Percentiles rank a stretch among this genome's conserved stretches.
Conservation (phyloP, 2,888 invertebrate genomes). For the Philereme vetulata region DNA sequence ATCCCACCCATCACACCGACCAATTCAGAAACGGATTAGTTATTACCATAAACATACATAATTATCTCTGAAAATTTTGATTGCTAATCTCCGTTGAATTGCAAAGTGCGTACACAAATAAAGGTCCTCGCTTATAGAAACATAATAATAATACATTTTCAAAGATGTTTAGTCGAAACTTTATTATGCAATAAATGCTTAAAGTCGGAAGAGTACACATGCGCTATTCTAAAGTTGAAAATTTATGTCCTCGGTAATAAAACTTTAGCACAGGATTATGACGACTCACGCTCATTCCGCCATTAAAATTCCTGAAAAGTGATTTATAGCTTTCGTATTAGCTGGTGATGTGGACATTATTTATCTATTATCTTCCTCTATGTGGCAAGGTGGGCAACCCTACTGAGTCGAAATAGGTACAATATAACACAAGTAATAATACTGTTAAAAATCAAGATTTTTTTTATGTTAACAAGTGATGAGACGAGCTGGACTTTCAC, state of each 20-base stretch:
- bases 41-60: not conserved
- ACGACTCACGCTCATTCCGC: not conserved
- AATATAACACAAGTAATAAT: too few species aligned
- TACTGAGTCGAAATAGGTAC: too few species aligned
- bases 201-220: conserved; percentile 7
- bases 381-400: too few species aligned
- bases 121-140: not conserved
- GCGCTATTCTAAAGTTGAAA: not conserved
- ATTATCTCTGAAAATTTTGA: not conserved
- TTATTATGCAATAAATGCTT: conserved; percentile 8
- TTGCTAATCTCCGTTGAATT: conserved; percentile 2
- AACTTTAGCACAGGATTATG: not conserved
- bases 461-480: too few species aligned
- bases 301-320: conserved; percentile 1
- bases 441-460: too few species aligned
- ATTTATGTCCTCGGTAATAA: conserved; percentile 2
- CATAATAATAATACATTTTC: conserved; percentile 6
- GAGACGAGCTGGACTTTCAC: too few species aligned
- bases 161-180: conserved; percentile 10
- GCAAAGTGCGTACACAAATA: conserved; percentile 3
- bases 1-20: too few species aligned
- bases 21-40: not conserved
- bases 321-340: not conserved
- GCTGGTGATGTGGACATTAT: too few species aligned
- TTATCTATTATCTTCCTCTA: too few species aligned